Percentiles rank a stretch among this genome's conserved stretches.
Evolutionary conservation across 92 coral and sea anemone genomes (phyloP).

Genomic region (Parazoanthus swiftii): DNA sequence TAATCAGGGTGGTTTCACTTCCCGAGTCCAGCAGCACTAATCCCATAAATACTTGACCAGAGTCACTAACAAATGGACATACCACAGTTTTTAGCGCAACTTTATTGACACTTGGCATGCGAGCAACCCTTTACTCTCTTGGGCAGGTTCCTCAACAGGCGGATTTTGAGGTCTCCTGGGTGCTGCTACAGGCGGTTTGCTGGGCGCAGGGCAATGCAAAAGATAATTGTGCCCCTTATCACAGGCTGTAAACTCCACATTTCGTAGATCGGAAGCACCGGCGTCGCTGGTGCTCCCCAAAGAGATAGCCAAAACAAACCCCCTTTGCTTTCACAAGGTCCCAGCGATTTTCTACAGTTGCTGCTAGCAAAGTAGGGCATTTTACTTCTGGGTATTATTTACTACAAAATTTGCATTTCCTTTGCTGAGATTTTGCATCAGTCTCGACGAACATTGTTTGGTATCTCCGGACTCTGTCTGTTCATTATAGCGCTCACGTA

Average conservation of each 20-base stretch:
- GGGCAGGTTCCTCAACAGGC: neutral
- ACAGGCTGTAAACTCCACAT: conserved; percentile 43
- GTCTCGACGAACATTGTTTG: conserved; percentile 27
- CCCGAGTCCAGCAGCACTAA: conserved; percentile 49
- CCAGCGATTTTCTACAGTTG: conserved; percentile 36
- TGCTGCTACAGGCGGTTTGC: neutral
- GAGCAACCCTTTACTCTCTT: conserved; percentile 3
- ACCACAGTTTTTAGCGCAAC: conserved; percentile 48
- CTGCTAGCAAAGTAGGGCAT: conserved; percentile 46
- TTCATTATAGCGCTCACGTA: conserved; percentile 42
- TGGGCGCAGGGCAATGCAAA: conserved; percentile 23
- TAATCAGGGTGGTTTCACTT: conserved; percentile 55
- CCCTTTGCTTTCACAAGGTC: conserved; percentile 36
- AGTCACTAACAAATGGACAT: conserved; percentile 53
- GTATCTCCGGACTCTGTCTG: conserved; percentile 13
- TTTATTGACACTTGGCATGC: conserved; percentile 36
- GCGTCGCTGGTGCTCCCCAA: conserved; percentile 41
- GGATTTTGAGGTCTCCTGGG: neutral
- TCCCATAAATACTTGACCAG: conserved; percentile 42
- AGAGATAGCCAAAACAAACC: conserved; percentile 42
- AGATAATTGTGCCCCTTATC: conserved; percentile 46
- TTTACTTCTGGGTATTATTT: conserved; percentile 35
- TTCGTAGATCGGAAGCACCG: conserved; percentile 39
- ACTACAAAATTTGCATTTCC: conserved; percentile 35
- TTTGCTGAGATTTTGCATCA: neutral